Base-by-base conservation (phyloP, 30 jellyfish, hydroid and myxozoan genomes). In the Sanderia malayensis region DNA sequence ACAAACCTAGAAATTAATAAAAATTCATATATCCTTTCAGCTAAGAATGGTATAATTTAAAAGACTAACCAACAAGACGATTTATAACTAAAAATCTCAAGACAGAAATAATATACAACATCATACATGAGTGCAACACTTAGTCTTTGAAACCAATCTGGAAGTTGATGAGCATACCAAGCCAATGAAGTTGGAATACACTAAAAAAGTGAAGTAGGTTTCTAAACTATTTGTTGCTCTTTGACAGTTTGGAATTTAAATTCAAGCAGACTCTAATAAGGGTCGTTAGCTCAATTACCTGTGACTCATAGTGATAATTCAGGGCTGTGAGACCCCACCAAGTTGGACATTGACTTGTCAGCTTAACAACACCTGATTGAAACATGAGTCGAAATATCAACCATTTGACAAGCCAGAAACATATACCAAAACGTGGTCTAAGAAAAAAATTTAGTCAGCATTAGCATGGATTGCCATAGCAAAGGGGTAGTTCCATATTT, bases 311-410 rank as follows among this genome's bases (percentile, higher is more conserved):
- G 57, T 92, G 98, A 83, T 86, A 84, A 65, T 92, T 74, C 61
- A 92, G 67, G 3, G 98, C 98, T 24, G 98, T 92, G 34, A 92
- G 67, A 4, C 95, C 92, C 98, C 98, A 92, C 98, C 98, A 92
- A 0, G 98, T 83, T 6, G 95, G 98, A 46, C 98, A 92, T 60
- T 74, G 79, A 60, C 96, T 84, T 18, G 95, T 79, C 37, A 92
- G 79, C 60, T 92, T 92, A 4, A 92, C 98, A 31, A 92, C 95
- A 59, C 98, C 98, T 27, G 98, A 92, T 15, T 89, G 86, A 61
- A 92, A 85, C 98, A 92, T 92, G 61, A 92, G 46, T 11, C 98
- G 96, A 58, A 92, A 92, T 45, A 92, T 45, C 70, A 92, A 76
- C 98, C 98, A 92, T 73, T 80, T 84, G 11, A 92, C 73, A 62